Percentiles rank a stretch among this genome's conserved stretches.
Evolutionary conservation across 2,797 vertebrate genomes (phyloP).

Genomic region (Xenopus petersii): DNA sequence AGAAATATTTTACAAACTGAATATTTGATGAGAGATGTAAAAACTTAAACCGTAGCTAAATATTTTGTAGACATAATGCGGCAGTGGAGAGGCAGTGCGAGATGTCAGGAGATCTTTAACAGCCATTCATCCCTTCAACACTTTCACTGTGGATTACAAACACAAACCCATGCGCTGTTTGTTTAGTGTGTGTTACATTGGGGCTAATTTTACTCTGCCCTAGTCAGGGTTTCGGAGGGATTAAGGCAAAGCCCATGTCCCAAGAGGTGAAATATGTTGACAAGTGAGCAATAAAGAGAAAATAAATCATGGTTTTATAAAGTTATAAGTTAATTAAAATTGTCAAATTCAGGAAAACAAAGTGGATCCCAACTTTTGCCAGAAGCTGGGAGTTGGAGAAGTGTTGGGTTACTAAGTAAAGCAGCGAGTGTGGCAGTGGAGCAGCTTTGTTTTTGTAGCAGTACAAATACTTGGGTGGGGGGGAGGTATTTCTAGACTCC

Average conservation of each 20-base stretch:
- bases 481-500: too few relatives aligned
- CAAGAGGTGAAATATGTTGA: constrained; percentile 56
- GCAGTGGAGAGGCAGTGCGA: constrained; percentile 36
- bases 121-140: constrained; percentile 44
- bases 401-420: constrained; percentile 20
- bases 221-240: constrained; percentile 54
- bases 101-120: constrained; percentile 39
- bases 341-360: constrained; percentile 42
- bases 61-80: constrained; percentile 54
- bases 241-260: constrained; percentile 52
- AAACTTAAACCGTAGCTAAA: constrained; percentile 53
- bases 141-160: constrained; percentile 50
- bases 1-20: constrained; percentile 37
- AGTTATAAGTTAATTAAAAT: constrained; percentile 55
- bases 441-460: too few relatives aligned
- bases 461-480: too few relatives aligned
- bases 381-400: background rate
- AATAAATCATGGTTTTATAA: constrained; percentile 49
- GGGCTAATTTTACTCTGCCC: constrained; percentile 49
- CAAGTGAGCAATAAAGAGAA: constrained; percentile 47
- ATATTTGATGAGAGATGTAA: constrained; percentile 45
- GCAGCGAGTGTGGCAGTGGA: too few relatives aligned
- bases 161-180: constrained; percentile 54
- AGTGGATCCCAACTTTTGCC: constrained; percentile 22
- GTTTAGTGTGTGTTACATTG: constrained; percentile 33